These are phyloP conservation scores for Heteronetta atricapilla DNA, from an alignment of 2,113 vertebrate genomes.

Conservation along the genomic window DNA sequence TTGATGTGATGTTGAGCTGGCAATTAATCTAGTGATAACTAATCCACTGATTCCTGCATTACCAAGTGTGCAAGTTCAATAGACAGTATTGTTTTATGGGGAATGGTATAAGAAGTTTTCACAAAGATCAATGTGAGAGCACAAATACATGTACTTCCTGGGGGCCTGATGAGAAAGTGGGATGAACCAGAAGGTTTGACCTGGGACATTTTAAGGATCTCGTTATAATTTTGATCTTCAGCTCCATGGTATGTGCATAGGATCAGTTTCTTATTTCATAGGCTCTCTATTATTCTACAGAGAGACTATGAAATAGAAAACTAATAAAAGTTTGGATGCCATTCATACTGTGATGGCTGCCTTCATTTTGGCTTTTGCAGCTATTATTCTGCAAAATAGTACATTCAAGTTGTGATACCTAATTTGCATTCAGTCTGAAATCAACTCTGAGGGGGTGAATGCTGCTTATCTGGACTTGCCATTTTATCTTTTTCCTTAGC, in stretches of 20 bases:
- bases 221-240: neutral
- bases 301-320: neutral
- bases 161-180: neutral
- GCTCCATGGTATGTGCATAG: neutral
- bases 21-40: neutral
- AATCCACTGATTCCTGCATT: neutral
- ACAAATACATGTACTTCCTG: neutral
- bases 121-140: neutral
- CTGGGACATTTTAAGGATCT: neutral
- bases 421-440: neutral
- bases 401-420: neutral
- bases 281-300: neutral
- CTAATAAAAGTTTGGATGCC: neutral
- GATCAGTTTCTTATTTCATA: neutral
- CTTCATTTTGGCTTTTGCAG: neutral
- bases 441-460: neutral
- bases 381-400: no score
- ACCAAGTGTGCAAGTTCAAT: neutral
- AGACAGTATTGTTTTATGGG: neutral
- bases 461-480: neutral
- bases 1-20: neutral
- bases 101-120: neutral
- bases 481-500: neutral
- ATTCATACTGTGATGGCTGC: neutral
- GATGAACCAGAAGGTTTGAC: neutral